Evolutionary conservation across 2,797 vertebrate genomes (phyloP), one percentile per base, ranked within the genome.

Genomic region (Apogon talboti): DNA sequence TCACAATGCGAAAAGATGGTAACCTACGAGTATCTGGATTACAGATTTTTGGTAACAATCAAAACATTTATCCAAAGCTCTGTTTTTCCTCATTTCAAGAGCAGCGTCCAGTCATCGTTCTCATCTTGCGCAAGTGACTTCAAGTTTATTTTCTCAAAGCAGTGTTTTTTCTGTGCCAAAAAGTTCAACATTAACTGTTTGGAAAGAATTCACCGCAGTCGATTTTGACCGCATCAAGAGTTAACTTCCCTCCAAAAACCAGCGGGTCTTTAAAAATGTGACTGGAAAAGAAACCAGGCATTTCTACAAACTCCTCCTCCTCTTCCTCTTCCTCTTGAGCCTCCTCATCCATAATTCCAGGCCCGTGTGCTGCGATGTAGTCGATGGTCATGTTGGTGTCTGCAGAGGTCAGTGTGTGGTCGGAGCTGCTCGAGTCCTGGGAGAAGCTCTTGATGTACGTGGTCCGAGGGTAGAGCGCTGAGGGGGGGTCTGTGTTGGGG

Each of bases 191-290:
- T 40, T 66, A 51, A 47, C 5, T 14, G 18, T 65, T 74, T 55
- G 89, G 76, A 65, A 89, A 60, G 24, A 92, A 83, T 28, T 92
- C 82, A 49, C 85, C 84, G 45, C 92, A 89, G 79, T 89, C 88
- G 2, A 98, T 94, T 78, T 91, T 96, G 21, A 99, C 92, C 0
- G 64, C 45, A 0, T 96, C 96, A 76, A 99, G 62, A 8, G 95
- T 97, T 13, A 99, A 79, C 11, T 82, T 95, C 33, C 93, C 93
- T 7, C 77, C 78, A 0, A 45, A 67, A 3, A 73, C 50, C 11
- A 72, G 10, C 0, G 92, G 67, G 0, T 87, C 89, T 0, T 51
- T 64, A 11, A 83, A 93, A 50, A 77, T 88, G 16, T 65, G 71
- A 57, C 81, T 88, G 28, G 92, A 87, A 42, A 91, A 83, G 71